phyloP scores from a whole-genome alignment of 2,113 vertebrate species.

The Pelobates fuscus region DNA sequence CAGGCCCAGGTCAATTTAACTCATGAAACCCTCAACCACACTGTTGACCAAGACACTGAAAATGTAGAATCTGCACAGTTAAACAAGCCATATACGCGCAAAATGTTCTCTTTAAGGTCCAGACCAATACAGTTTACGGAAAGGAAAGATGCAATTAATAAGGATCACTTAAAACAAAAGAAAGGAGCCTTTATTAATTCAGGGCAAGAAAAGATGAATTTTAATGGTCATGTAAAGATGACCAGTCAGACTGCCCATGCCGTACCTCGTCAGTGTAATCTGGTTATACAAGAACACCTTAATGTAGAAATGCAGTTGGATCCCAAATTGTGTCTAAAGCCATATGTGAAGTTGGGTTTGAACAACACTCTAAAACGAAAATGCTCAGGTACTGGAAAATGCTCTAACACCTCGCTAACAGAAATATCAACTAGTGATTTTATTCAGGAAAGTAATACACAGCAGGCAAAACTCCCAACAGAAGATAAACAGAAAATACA shows the following conservation, averaged over 20 bases:
- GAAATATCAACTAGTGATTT: neutral
- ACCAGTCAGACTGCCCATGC: neutral
- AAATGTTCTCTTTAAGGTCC: neutral
- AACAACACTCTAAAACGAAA: conserved; percentile 17
- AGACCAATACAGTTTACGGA: neutral
- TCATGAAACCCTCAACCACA: neutral
- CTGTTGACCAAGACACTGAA: neutral
- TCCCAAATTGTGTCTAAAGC: conserved; percentile 52
- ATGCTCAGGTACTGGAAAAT: neutral
- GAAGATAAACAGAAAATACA: conserved; percentile 50
- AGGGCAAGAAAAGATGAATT: neutral
- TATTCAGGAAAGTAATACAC: neutral
- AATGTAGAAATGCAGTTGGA: conserved; percentile 11
- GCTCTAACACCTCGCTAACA: neutral
- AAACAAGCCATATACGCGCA: neutral
- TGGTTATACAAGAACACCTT: neutral
- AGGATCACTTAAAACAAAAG: neutral
- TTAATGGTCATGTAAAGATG: conserved; percentile 6
- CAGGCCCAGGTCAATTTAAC: neutral
- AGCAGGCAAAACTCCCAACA: neutral
- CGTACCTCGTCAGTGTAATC: neutral
- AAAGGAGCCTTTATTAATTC: neutral
- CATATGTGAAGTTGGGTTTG: conserved; percentile 45
- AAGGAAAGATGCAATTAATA: no score
- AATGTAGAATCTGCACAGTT: neutral